Conservation (phyloP, 2,113 vertebrate genomes). For the Vanacampus margaritifer region DNA sequence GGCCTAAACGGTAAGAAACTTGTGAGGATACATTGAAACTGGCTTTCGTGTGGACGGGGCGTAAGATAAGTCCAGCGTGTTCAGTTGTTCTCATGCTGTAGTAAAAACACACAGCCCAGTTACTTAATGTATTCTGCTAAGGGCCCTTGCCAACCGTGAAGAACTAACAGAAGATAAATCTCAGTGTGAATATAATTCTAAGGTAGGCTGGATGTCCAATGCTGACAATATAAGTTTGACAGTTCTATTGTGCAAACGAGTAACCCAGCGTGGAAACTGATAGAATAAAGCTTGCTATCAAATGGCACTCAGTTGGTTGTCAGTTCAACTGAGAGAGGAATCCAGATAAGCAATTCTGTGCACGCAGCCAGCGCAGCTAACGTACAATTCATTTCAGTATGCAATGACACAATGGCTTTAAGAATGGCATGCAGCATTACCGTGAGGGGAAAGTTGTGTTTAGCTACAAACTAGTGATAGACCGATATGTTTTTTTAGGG, state of each 20-base stretch:
- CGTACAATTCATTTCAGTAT: constrained; percentile 16
- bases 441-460: constrained; percentile 11
- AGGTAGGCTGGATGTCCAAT: constrained; percentile 45
- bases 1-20: too few relatives aligned
- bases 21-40: too few relatives aligned
- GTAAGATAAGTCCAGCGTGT: constrained; percentile 36
- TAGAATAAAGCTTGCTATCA: constrained; percentile 44
- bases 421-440: constrained; percentile 15
- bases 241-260: constrained; percentile 48
- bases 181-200: constrained; percentile 41
- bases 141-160: constrained; percentile 36
- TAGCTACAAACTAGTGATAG: neutral
- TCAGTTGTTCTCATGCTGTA: constrained; percentile 12
- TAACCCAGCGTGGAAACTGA: constrained; percentile 32
- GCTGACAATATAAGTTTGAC: constrained; percentile 46
- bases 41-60: too few relatives aligned
- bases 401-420: constrained; percentile 25
- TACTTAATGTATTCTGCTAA: constrained; percentile 45
- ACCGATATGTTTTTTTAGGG: too few relatives aligned
- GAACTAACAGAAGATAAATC: constrained; percentile 46
- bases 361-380: constrained; percentile 34
- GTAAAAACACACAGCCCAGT: constrained; percentile 26
- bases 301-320: constrained; percentile 51
- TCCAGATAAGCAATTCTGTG: constrained; percentile 30
- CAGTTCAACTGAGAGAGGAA: constrained; percentile 48